These are phyloP conservation scores for Sardina pilchardus DNA, from an alignment of 2,113 vertebrate species.

Conservation along the genomic window DNA sequence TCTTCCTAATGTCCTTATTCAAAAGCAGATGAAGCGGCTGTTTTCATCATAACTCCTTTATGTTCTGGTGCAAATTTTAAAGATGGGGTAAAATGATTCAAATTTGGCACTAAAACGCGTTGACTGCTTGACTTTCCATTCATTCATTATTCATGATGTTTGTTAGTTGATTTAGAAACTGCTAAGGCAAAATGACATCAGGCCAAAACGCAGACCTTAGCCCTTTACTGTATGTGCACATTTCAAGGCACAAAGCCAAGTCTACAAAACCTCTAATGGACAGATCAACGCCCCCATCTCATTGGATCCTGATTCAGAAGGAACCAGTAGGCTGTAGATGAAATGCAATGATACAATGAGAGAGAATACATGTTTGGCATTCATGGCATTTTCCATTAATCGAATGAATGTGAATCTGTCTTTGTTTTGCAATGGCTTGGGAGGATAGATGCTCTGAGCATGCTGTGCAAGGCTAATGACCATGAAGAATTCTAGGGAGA, in stretches of 20 bases:
- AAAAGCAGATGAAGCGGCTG: neutral
- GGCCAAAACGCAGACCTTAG: neutral
- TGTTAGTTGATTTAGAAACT: slow-evolving; percentile 45
- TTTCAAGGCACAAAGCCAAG: neutral
- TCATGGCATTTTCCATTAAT: slow-evolving; percentile 43
- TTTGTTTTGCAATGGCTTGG: slow-evolving; percentile 39
- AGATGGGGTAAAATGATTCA: slow-evolving; percentile 21
- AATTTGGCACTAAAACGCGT: slow-evolving; percentile 26
- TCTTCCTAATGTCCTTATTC: neutral
- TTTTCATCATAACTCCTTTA: neutral
- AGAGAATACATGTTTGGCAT: slow-evolving; percentile 1
- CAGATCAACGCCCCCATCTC: neutral
- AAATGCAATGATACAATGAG: neutral
- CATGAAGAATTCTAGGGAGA: slow-evolving; percentile 38
- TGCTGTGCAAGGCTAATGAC: slow-evolving; percentile 55
- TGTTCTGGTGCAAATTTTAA: slow-evolving; percentile 25
- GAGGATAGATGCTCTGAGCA: slow-evolving; percentile 48
- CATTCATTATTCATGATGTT: slow-evolving; percentile 53
- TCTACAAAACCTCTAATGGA: neutral
- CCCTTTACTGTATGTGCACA: neutral
- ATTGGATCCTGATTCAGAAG: neutral
- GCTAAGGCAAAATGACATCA: slow-evolving; percentile 35
- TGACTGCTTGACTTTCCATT: slow-evolving; percentile 28
- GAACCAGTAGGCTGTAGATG: neutral
- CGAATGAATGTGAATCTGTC: slow-evolving; percentile 45